phyloP scores from a whole-genome alignment of 1,140 invertebrate genomes.

The Phortica variegata region DNA sequence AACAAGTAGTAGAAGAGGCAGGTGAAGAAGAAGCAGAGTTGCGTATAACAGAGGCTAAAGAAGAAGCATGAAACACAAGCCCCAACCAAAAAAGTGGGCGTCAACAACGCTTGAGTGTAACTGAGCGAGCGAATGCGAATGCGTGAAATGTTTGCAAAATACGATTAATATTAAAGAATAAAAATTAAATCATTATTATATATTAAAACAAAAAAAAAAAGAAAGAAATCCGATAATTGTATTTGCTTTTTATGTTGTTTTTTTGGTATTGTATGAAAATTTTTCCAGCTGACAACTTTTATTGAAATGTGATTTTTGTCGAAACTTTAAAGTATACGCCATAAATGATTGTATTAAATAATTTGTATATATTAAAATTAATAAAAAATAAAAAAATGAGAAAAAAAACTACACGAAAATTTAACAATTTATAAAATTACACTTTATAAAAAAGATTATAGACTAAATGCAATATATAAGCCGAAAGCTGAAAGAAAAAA shows the following conservation, averaged over 20 bases:
- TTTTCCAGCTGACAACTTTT: conserved; percentile 48
- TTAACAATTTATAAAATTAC: conserved; percentile 13
- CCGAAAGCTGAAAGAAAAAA: too few relatives aligned
- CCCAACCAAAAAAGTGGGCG: too few relatives aligned
- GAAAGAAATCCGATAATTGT: too few relatives aligned
- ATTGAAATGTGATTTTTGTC: conserved; percentile 54
- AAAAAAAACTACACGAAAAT: conserved; percentile 15
- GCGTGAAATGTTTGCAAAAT: conserved; percentile 2
- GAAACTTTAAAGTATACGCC: conserved; percentile 54
- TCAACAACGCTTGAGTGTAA: conserved; percentile 21
- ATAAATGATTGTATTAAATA: conserved; percentile 38
- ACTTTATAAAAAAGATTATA: too few relatives aligned
- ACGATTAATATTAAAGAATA: too few relatives aligned
- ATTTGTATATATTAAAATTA: conserved; percentile 17
- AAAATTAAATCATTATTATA: conserved; percentile 20
- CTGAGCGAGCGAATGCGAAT: too few relatives aligned
- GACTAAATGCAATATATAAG: too few relatives aligned
- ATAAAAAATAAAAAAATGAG: conserved; percentile 14
- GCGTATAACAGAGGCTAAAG: not conserved
- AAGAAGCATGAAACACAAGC: too few relatives aligned
- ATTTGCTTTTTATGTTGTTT: conserved; percentile 45
- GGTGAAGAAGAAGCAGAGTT: too few relatives aligned
- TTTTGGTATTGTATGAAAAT: conserved; percentile 16
- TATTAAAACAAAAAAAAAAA: conserved; percentile 17
- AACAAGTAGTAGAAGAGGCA: too few relatives aligned